Percentiles rank a stretch among this genome's conserved stretches.
These are phyloP conservation scores for Sycon ciliatum DNA, from an alignment of 37 sponge, comb jelly and placozoan genomes.

Conservation along the genomic window DNA sequence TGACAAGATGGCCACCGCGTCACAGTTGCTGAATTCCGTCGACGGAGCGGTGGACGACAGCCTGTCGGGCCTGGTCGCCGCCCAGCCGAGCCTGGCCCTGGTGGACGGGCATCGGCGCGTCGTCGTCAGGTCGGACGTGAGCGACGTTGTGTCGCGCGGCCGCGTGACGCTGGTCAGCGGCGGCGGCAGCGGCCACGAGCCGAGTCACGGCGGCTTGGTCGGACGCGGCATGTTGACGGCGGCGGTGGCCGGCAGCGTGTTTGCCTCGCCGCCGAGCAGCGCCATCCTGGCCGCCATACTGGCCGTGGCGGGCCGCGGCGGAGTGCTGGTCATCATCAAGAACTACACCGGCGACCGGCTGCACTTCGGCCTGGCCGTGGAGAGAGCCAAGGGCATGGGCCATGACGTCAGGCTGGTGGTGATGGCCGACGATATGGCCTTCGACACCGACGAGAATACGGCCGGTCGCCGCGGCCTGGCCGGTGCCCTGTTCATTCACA, in stretches of 20 bases:
- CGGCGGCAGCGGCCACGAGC: slow-evolving; percentile 97
- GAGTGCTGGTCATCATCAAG: slow-evolving; percentile 77
- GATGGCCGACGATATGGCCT: slow-evolving; percentile 77
- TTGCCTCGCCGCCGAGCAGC: slow-evolving; percentile 77
- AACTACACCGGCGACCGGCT: slow-evolving; percentile 97
- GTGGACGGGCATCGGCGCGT: too few species aligned
- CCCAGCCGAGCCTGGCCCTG: too few species aligned
- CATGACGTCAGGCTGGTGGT: slow-evolving; percentile 76
- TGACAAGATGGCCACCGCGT: too few species aligned
- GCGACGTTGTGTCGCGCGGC: too few species aligned
- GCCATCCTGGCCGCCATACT: slow-evolving; percentile 59
- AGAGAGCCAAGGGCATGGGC: slow-evolving; percentile 69
- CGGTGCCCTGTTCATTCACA: slow-evolving; percentile 75
- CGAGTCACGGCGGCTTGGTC: slow-evolving; percentile 82
- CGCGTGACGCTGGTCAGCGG: too few species aligned
- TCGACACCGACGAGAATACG: slow-evolving; percentile 37
- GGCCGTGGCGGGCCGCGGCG: slow-evolving; percentile 57
- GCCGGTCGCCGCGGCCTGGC: slow-evolving; percentile 86
- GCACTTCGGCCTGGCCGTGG: slow-evolving; percentile 89
- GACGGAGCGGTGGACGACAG: too few species aligned
- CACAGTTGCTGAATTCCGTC: too few species aligned
- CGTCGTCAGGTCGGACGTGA: too few species aligned
- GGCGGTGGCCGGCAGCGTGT: slow-evolving; percentile 86
- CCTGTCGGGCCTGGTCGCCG: too few species aligned
- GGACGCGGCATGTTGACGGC: slow-evolving; percentile 85